phyloP scores from a whole-genome alignment of 2,113 vertebrate genomes.

The Montifringilla adamsi region DNA sequence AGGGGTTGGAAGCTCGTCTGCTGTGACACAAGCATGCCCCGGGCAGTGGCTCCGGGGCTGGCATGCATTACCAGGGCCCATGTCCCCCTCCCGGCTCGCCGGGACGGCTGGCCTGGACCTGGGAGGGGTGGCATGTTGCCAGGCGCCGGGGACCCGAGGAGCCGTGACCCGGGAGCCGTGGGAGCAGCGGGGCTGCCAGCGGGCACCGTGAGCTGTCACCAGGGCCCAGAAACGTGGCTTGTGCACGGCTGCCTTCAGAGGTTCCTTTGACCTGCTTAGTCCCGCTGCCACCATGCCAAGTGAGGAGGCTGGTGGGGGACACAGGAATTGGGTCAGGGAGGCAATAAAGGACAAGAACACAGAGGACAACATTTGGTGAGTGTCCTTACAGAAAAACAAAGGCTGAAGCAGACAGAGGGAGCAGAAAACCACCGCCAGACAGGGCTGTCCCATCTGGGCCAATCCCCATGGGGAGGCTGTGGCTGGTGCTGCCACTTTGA shows the following conservation, averaged over 20 bases:
- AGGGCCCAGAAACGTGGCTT: rapidly evolving
- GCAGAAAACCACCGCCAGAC: rapidly evolving
- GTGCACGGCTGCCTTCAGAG: background rate
- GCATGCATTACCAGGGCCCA: rapidly evolving
- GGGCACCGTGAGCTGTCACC: rapidly evolving
- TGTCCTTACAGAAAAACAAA: background rate
- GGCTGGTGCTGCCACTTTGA: background rate
- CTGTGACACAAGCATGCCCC: rapidly evolving
- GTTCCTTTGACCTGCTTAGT: background rate
- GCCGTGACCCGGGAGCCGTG: background rate
- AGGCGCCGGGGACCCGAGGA: background rate
- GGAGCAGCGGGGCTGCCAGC: background rate
- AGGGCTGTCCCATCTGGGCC: background rate
- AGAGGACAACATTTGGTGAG: background rate
- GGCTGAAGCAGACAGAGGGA: background rate
- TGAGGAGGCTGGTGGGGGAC: background rate
- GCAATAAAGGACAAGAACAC: background rate
- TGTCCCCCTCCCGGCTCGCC: rapidly evolving
- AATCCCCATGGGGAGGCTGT: rapidly evolving
- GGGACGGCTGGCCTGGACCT: rapidly evolving
- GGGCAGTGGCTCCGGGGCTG: background rate
- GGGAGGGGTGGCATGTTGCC: background rate
- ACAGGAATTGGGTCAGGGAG: background rate
- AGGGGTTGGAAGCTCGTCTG: background rate
- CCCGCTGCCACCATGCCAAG: rapidly evolving